phyloP scores from a whole-genome alignment of 2,888 invertebrate species.

The Mesorhabditis sp. region DNA sequence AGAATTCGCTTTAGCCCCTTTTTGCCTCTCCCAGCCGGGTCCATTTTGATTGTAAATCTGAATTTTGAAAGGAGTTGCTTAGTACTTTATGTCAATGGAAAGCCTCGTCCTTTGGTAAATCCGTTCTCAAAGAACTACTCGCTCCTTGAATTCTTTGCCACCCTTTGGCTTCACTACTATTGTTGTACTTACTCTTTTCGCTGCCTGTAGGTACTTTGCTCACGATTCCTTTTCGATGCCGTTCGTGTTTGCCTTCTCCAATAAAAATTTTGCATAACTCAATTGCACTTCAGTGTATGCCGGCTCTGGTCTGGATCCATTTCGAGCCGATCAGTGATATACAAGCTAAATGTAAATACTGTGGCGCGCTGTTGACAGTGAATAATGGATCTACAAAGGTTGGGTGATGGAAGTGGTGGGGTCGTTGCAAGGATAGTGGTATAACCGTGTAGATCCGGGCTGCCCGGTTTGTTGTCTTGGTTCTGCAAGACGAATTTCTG shows the following conservation, averaged over 20 bases:
- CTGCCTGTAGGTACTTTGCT: not conserved
- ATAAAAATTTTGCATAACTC: not conserved
- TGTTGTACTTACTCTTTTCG: not conserved
- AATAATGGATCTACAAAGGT: not conserved
- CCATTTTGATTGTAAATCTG: no score
- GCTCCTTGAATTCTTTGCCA: not conserved
- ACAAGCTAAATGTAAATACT: slow-evolving; percentile 1
- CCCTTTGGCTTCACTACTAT: not conserved
- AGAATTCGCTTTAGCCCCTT: not conserved
- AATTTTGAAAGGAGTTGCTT: no score
- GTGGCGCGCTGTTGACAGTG: not conserved
- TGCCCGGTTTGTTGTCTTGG: no score
- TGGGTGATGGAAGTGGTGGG: not conserved
- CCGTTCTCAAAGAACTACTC: no score
- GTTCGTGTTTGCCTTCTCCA: slow-evolving; percentile 1
- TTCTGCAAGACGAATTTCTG: no score
- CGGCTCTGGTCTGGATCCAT: slow-evolving; percentile 3
- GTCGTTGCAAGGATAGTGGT: no score
- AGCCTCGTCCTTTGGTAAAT: no score
- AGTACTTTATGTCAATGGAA: no score
- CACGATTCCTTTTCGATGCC: not conserved
- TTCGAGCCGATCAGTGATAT: not conserved
- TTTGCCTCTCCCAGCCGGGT: no score
- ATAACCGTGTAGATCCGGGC: no score
- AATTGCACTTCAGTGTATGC: not conserved